Base-by-base conservation (phyloP, 1,140 invertebrate species). In the Drosophila quadrilineata region DNA sequence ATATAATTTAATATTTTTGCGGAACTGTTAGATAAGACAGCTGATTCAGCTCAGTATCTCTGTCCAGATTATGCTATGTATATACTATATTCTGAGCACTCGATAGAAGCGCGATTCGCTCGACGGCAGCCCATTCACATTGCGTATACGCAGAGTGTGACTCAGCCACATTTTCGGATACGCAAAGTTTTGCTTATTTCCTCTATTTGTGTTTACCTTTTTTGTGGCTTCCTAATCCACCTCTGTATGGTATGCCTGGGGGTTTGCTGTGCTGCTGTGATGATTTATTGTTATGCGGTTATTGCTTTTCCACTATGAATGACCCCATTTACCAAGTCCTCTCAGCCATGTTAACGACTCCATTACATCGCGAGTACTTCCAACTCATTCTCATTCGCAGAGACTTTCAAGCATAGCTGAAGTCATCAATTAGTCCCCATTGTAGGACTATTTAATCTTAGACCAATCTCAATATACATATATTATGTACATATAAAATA, bases 281-380 rank as follows among this genome's bases (percentile, higher is more conserved):
- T 73, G 74, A 76, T 76, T 77, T 76, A 76, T 76, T 76, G 59
- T 71, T 76, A 36, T 49, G 62, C 52, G 56, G 54, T 76, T 76
- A 76, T 76, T 76, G 68, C 52, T 46, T 43, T 40, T 26, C 50
- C 57, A 45, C 48, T 59, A 67, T 75, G 24, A 71, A 71, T 56
- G 62, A 36, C 33, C 49, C 24, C 72, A 62, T n/a, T n/a, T n/a
- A n/a, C n/a, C n/a, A n/a, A n/a, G n/a, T n/a, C 56, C 33, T 46
- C 50, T 22, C 12, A 21, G 2, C 8, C 14, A 24, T 10, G 24
- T 21, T 53, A 43, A 54, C 26, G 38, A 22, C 10, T 22, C 38
- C 10, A 54, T 54, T 26, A 41, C 21, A 3, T 16, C n/a, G 14
- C 21, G 17, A 12, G 19, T 16, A 43, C 16, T 28, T 33, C 6